These are phyloP conservation scores for Grus americana DNA, from an alignment of 2,113 vertebrate genomes.

Conservation along the genomic window DNA sequence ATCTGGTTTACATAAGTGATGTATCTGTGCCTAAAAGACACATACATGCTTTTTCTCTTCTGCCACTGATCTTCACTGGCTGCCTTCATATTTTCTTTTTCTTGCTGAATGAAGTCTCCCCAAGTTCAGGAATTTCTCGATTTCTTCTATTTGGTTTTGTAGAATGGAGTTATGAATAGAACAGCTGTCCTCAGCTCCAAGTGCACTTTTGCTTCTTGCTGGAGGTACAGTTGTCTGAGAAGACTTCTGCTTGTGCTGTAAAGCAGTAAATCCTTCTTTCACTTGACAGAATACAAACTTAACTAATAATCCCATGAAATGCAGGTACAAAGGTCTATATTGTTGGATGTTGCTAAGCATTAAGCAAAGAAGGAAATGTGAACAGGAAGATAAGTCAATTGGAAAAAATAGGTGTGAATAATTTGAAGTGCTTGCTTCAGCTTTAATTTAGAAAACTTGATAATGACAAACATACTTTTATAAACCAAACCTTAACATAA, in stretches of 20 bases:
- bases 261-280: constrained; percentile 26
- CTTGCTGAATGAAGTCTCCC: constrained; percentile 57
- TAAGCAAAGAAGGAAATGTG: neutral
- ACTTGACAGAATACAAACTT: constrained; percentile 44
- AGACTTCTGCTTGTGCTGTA: neutral
- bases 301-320: neutral
- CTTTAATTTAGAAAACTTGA: neutral
- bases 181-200: neutral
- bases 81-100: constrained; percentile 74
- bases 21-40: neutral
- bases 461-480: neutral
- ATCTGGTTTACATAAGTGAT: neutral
- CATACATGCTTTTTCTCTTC: neutral
- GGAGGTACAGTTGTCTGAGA: neutral
- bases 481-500: neutral
- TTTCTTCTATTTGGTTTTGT: constrained; percentile 61
- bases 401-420: neutral
- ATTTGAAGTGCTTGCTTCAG: neutral
- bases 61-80: neutral
- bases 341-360: neutral
- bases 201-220: neutral
- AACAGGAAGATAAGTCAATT: neutral
- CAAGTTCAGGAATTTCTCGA: constrained; percentile 57
- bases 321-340: neutral
- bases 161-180: neutral